Evolutionary conservation across 2,888 invertebrate species (phyloP), one percentile per base, ranked within the genome.

Genomic region (Andrena fulva): DNA sequence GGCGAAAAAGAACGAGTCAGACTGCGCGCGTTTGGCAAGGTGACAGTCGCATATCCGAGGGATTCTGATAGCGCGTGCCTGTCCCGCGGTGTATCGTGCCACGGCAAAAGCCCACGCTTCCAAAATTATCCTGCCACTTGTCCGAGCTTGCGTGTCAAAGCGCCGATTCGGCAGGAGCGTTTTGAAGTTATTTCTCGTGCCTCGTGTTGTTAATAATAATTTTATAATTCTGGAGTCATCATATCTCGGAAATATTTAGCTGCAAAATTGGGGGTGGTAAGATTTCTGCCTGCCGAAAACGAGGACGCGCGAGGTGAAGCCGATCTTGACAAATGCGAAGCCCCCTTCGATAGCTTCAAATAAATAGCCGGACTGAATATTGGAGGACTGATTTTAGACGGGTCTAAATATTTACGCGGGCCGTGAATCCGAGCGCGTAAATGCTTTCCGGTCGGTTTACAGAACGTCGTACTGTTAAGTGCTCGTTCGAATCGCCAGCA

Each of bases 391-490:
- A 87, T 87, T 87, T 83, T 77, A 60, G 83, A 74, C 74, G 42
- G 77, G 52, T 83, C 70, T 85, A 90, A 90, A 90, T 89, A 85
- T 90, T 90, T 90, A 90, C 82, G 72, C 75, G 64, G 50, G 59
- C 52, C 60, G 70, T 83, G 82, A 78, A 78, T 85, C 75, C 79
- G 84, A 81, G 68, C 82, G 62, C 73, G 69, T 69, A 64, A 42
- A 69, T 68, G 82, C 71, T 72, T 81, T 48, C 77, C 68, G 35
- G 64, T 82, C 77, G 77, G 89, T 90, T 90, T 90, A 90, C 82
- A 85, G 80, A 85, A 86, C 84, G 88, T 89, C 87, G 79, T 50
- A 80, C 59, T 54, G 83, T 78, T 89, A 88, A 90, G 89, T 90
- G 84, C 88, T 86, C 80, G 85, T 85, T 82, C 75, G 48, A 75